Conservation (phyloP, 1,140 invertebrate species). For the Microplitis demolitor region DNA sequence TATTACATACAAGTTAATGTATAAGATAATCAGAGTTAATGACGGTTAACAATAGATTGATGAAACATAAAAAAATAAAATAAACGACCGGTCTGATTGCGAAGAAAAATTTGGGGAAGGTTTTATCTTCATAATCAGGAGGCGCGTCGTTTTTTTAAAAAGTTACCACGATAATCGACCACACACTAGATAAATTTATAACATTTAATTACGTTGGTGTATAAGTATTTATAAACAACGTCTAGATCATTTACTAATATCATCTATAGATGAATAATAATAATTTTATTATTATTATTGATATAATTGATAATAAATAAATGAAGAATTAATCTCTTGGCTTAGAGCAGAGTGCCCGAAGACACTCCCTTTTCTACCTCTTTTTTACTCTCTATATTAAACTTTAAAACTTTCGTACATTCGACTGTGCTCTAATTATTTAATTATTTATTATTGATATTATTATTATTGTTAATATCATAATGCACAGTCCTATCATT, state of each 20-base stretch:
- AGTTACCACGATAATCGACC: conserved; percentile 9
- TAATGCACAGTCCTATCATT: neutral
- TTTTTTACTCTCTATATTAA: conserved; percentile 28
- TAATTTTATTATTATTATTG: neutral
- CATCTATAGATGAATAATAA: neutral
- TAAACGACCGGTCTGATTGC: conserved; percentile 30
- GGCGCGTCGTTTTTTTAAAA: neutral
- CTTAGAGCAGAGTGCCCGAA: conserved; percentile 32
- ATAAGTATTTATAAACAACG: conserved; percentile 16
- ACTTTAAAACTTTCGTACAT: conserved; percentile 14
- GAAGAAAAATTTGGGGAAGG: conserved; percentile 59
- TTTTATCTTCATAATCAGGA: conserved; percentile 47
- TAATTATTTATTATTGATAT: neutral
- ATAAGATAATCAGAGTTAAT: conserved; percentile 7
- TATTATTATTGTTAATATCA: neutral
- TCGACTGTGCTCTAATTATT: neutral
- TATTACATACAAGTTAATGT: neutral
- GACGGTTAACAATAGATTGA: neutral
- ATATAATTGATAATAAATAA: neutral
- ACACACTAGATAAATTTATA: conserved; percentile 21
- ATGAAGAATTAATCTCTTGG: conserved; percentile 24
- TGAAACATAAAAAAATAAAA: neutral
- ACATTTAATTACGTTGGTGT: neutral
- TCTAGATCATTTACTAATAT: neutral
- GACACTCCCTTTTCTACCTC: conserved; percentile 33